Evolutionary conservation across 2,888 invertebrate species (phyloP).

Genomic region (Sialis lutaria): DNA sequence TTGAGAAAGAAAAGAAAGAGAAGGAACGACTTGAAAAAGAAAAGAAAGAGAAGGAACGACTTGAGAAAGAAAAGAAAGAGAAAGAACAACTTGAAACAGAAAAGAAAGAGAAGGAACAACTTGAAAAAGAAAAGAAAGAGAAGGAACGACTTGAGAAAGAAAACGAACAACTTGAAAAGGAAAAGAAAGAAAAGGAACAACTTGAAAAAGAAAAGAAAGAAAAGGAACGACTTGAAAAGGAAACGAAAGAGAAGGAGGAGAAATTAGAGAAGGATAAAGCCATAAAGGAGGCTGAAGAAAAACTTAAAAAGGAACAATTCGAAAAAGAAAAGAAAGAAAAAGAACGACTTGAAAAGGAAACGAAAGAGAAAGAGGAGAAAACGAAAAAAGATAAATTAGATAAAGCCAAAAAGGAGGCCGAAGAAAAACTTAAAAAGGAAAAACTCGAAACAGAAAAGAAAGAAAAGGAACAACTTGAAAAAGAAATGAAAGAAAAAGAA

Average conservation of each 20-base stretch:
- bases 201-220: neutral
- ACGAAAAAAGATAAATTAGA: neutral
- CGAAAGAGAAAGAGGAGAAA: conserved; percentile 3
- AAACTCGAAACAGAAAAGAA: conserved; percentile 7
- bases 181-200: neutral
- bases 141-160: no score
- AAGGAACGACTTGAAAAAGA: no score
- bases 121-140: no score
- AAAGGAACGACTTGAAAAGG: neutral
- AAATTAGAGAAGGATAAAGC: conserved; percentile 3
- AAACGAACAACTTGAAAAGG: no score
- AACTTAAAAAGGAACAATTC: conserved; percentile 7
- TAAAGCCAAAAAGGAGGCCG: conserved; percentile 12
- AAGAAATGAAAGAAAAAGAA: conserved; percentile 14
- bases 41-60: no score
- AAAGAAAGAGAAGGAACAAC: no score
- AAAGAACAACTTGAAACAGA: no score
- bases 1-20: conserved; percentile 3
- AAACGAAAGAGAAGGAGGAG: neutral
- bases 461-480: conserved; percentile 8
- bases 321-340: conserved; percentile 5
- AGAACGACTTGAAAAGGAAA: conserved; percentile 4
- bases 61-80: no score
- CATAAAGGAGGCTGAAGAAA: neutral
- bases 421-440: conserved; percentile 10